phyloP scores from a whole-genome alignment of 1,140 invertebrate species.

The Zaprionus kolodkinae region DNA sequence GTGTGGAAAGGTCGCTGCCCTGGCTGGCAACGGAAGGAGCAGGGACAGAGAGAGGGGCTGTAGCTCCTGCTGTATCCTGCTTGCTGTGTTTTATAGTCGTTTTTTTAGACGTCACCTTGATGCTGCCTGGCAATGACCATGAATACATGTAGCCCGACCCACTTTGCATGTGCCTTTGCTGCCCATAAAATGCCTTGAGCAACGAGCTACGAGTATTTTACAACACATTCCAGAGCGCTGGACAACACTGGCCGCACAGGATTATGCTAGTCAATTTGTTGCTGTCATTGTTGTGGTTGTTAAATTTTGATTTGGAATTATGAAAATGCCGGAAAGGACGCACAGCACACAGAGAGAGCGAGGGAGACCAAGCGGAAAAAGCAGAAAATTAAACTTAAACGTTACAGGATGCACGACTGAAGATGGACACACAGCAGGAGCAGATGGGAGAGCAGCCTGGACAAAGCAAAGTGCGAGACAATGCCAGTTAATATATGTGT shows the following conservation, averaged over 20 bases:
- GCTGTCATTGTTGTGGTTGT: constrained; percentile 69
- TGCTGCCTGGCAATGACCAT: constrained; percentile 78
- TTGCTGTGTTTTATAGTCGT: constrained; percentile 45
- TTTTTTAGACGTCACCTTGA: constrained; percentile 71
- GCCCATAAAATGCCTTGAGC: constrained; percentile 50
- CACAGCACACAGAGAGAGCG: constrained; percentile 61
- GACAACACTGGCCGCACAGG: constrained; percentile 26
- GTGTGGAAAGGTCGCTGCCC: constrained; percentile 81
- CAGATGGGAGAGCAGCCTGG: not conserved
- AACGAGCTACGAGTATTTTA: constrained; percentile 59
- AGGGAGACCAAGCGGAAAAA: constrained; percentile 83
- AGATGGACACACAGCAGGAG: constrained; percentile 11
- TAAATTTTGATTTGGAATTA: constrained; percentile 68
- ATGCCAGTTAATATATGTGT: constrained; percentile 66
- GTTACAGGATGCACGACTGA: constrained; percentile 82
- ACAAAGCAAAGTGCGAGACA: constrained; percentile 70
- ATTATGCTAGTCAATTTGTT: constrained; percentile 69
- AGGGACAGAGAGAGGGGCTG: not conserved
- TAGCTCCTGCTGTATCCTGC: constrained; percentile 38
- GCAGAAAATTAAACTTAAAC: constrained; percentile 84
- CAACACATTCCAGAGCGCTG: constrained; percentile 45
- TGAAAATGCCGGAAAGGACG: constrained; percentile 59
- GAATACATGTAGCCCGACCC: constrained; percentile 62
- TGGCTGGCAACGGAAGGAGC: constrained; percentile 26
- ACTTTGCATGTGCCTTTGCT: constrained; percentile 60